Evolutionary conservation across 2,113 vertebrate species (phyloP).

Genomic region (Callionymus lyra): DNA sequence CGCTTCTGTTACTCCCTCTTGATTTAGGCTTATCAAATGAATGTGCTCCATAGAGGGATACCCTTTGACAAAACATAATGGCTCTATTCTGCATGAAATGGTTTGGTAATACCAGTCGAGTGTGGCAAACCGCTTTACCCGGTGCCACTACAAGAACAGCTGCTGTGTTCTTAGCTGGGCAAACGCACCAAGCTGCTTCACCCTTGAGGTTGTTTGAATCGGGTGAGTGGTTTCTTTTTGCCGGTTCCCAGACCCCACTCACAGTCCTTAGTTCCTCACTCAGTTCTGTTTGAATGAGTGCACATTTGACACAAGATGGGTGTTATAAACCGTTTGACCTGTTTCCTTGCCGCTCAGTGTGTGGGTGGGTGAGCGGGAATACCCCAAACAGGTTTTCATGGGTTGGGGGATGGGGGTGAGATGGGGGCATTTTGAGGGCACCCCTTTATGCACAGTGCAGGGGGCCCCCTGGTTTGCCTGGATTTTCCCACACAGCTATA

Average conservation of each 20-base stretch:
- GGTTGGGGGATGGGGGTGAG: constrained; percentile 23
- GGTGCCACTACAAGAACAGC: constrained; percentile 62
- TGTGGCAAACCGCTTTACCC: constrained; percentile 60
- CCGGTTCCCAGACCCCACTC: constrained; percentile 54
- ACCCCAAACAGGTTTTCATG: constrained; percentile 16
- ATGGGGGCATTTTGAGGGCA: constrained; percentile 53
- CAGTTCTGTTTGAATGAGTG: constrained; percentile 58
- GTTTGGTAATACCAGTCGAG: constrained; percentile 66
- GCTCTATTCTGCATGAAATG: constrained; percentile 67
- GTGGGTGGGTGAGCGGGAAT: constrained; percentile 23
- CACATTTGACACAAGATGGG: constrained; percentile 58
- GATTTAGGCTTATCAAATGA: constrained; percentile 67
- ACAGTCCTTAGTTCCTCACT: constrained; percentile 48
- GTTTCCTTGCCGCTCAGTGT: constrained; percentile 48
- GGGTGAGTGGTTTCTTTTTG: constrained; percentile 61
- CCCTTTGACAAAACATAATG: constrained; percentile 66
- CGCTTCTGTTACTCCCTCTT: constrained; percentile 58
- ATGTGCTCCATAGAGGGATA: constrained; percentile 59
- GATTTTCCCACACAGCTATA: constrained; percentile 31
- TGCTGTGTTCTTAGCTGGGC: constrained; percentile 58
- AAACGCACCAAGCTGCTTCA: constrained; percentile 47
- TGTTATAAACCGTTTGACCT: constrained; percentile 64
- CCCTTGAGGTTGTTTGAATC: constrained; percentile 63
- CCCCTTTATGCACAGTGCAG: constrained; percentile 53
- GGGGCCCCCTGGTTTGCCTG: constrained; percentile 48